Evolutionary conservation across 2,113 vertebrate genomes (phyloP).

Genomic region (Engraulis encrasicolus): DNA sequence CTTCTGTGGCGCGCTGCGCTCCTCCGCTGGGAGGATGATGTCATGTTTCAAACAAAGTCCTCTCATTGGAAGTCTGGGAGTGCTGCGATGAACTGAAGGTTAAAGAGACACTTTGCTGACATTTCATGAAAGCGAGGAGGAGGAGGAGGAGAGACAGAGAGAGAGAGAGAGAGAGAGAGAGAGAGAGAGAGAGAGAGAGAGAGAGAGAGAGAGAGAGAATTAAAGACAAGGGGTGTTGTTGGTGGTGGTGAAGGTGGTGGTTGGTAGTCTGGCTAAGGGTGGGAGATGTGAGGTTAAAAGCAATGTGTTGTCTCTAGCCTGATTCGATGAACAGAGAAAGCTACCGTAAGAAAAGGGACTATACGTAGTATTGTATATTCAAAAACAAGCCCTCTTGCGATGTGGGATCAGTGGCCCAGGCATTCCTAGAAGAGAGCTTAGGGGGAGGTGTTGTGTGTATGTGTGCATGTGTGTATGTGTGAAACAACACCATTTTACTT

Average conservation of each 20-base stretch:
- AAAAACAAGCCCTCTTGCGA: background rate
- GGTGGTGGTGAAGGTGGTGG: background rate
- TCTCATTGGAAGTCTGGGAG: background rate
- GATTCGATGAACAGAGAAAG: background rate
- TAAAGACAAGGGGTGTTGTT: background rate
- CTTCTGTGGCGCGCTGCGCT: background rate
- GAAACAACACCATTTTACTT: no score
- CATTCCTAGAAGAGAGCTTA: slow-evolving; percentile 32
- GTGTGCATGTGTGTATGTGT: background rate
- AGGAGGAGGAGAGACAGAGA: no score
- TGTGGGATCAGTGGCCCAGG: background rate
- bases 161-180: background rate
- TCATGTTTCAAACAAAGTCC: background rate
- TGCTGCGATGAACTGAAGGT: background rate
- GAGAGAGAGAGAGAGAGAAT: background rate
- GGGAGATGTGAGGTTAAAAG: background rate
- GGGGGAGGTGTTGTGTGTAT: background rate
- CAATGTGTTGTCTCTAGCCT: background rate
- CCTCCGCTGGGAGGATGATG: background rate
- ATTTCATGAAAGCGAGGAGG: slow-evolving; percentile 13
- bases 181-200: background rate
- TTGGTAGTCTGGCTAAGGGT: no score
- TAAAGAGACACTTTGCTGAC: slow-evolving; percentile 4
- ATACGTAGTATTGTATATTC: background rate
- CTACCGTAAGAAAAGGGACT: background rate